Conservation (phyloP, 2,888 invertebrate genomes). For the Druceiella hillmani region DNA sequence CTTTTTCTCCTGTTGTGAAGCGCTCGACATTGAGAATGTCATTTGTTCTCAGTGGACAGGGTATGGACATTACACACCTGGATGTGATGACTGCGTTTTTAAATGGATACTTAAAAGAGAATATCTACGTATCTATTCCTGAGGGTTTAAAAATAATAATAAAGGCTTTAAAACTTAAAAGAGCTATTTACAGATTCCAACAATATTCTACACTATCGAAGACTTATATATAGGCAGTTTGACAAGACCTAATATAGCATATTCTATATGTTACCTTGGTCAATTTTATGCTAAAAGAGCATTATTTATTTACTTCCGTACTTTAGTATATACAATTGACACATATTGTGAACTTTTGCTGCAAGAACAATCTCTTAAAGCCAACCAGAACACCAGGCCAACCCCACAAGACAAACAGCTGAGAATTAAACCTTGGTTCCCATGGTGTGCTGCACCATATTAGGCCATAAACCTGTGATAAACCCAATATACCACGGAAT, state of each 20-base stretch:
- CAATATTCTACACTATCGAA: slow-evolving; percentile 8
- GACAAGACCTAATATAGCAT: slow-evolving; percentile 22
- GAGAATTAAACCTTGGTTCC: no score
- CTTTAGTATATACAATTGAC: no score
- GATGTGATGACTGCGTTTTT: slow-evolving; percentile 10
- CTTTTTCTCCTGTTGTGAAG: slow-evolving; percentile 7
- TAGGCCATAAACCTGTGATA: no score
- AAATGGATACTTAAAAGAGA: slow-evolving; percentile 8
- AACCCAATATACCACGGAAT: no score
- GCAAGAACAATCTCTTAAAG: no score
- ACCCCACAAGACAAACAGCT: no score
- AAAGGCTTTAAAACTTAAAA: slow-evolving; percentile 6
- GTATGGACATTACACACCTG: slow-evolving; percentile 11
- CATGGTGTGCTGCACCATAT: no score
- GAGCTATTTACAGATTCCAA: slow-evolving; percentile 6
- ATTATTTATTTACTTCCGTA: no score
- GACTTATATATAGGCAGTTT: slow-evolving; percentile 21
- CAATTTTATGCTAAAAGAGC: slow-evolving; percentile 21
- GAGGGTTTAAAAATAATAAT: slow-evolving; percentile 6
- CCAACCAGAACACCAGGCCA: no score
- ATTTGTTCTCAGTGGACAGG: slow-evolving; percentile 4
- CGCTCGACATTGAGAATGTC: slow-evolving; percentile 7
- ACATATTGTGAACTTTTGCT: no score
- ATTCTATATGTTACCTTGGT: slow-evolving; percentile 18
- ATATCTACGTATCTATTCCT: slow-evolving; percentile 4